These are phyloP conservation scores for Chelonia mydas DNA, from an alignment of 2,797 vertebrate genomes.

Conservation along the genomic window DNA sequence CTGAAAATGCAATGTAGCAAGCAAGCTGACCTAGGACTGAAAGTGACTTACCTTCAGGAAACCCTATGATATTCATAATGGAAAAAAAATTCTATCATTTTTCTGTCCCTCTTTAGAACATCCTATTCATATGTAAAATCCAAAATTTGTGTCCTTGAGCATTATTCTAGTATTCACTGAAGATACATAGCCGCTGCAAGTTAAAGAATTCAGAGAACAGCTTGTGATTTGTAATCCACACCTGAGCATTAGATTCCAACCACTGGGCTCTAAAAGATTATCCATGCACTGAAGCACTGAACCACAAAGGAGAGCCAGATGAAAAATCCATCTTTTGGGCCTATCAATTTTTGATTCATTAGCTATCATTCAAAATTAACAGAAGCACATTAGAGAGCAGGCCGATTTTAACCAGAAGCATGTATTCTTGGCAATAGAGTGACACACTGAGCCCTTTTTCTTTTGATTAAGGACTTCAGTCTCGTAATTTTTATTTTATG, in stretches of 20 bases:
- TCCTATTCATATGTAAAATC: neutral
- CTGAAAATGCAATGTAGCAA: neutral
- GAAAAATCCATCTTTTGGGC: slow-evolving; percentile 18
- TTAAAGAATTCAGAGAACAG: neutral
- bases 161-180: neutral
- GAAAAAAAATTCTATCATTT: fast-evolving
- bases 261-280: neutral
- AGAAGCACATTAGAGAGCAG: slow-evolving; percentile 32
- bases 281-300: neutral
- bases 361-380: slow-evolving; percentile 56
- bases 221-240: neutral
- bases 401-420: slow-evolving; percentile 26
- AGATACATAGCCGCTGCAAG: slow-evolving; percentile 2
- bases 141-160: neutral
- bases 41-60: neutral
- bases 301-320: neutral
- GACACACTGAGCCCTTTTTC: slow-evolving; percentile 51
- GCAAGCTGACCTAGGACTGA: neutral
- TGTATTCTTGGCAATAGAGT: slow-evolving; percentile 8
- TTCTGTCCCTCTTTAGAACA: neutral
- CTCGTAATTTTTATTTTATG: slow-evolving; percentile 71
- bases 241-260: neutral
- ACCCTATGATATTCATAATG: neutral
- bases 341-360: slow-evolving; percentile 53
- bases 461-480: slow-evolving; percentile 62